Evolutionary conservation across 37 sponge, comb jelly and placozoan species (phyloP).

Genomic region (Hexactinellida sp.): DNA sequence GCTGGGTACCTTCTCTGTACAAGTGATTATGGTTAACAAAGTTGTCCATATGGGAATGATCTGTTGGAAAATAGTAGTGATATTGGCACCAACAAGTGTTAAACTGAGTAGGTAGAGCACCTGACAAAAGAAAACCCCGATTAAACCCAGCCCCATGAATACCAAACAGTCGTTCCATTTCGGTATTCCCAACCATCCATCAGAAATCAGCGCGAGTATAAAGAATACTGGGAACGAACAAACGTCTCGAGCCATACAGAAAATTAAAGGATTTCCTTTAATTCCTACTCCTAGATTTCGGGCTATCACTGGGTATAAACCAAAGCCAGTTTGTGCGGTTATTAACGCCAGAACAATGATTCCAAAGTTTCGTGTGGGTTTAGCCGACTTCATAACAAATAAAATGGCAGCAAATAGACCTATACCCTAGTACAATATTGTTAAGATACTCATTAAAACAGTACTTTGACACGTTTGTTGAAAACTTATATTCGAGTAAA

Average conservation of each 20-base stretch:
- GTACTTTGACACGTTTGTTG: too few relatives aligned
- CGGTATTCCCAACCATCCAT: not conserved
- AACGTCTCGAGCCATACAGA: slow-evolving; percentile 16
- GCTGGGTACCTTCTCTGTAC: not conserved
- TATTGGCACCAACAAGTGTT: slow-evolving; percentile 17
- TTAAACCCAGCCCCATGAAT: not conserved
- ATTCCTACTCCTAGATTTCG: slow-evolving; percentile 11
- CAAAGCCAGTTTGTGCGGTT: slow-evolving; percentile 22
- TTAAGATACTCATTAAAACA: too few relatives aligned
- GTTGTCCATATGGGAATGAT: not conserved
- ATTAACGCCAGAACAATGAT: not conserved
- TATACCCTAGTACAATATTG: too few relatives aligned
- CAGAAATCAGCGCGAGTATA: not conserved
- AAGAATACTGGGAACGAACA: slow-evolving; percentile 19
- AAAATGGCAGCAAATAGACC: too few relatives aligned
- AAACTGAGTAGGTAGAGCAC: slow-evolving; percentile 16
- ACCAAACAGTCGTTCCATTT: not conserved
- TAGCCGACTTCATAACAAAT: too few relatives aligned
- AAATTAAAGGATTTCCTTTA: slow-evolving; percentile 19
- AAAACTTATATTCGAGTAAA: too few relatives aligned
- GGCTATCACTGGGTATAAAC: slow-evolving; percentile 17
- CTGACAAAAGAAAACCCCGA: slow-evolving; percentile 13
- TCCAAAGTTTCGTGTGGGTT: not conserved
- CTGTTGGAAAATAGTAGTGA: slow-evolving; percentile 15
- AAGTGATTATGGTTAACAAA: not conserved